Conservation (phyloP, 2,888 invertebrate species). For the Andricus curvator region DNA sequence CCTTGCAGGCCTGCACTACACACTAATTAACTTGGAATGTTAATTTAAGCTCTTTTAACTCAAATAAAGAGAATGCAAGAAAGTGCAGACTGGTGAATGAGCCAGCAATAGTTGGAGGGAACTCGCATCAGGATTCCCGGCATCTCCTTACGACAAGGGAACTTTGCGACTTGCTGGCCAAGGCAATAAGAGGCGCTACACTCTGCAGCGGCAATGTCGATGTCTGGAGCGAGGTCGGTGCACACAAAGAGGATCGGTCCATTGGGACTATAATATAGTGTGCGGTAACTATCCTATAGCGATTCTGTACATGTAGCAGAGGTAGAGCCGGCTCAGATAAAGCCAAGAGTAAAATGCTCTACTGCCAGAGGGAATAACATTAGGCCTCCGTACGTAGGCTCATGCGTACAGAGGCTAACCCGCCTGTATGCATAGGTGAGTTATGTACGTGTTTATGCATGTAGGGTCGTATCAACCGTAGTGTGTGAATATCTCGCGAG, state of each 20-base stretch:
- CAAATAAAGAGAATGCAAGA: background rate
- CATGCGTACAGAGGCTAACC: slow-evolving; percentile 28
- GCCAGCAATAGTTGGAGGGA: background rate
- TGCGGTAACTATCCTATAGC: slow-evolving; percentile 37
- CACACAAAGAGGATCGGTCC: slow-evolving; percentile 51
- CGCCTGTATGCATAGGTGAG: slow-evolving; percentile 34
- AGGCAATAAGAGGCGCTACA: slow-evolving; percentile 15
- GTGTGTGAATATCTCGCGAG: background rate
- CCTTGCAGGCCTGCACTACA: background rate
- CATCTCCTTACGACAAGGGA: background rate
- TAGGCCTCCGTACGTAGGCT: slow-evolving; percentile 42
- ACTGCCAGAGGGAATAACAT: slow-evolving; percentile 50
- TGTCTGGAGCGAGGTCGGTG: slow-evolving; percentile 44
- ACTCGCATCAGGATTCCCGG: background rate
- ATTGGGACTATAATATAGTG: slow-evolving; percentile 30
- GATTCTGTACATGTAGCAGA: slow-evolving; percentile 14
- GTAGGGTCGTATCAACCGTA: slow-evolving; percentile 4
- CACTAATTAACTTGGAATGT: background rate
- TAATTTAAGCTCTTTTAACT: background rate
- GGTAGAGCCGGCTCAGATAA: slow-evolving; percentile 41
- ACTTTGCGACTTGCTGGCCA: slow-evolving; percentile 22
- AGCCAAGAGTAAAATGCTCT: slow-evolving; percentile 43
- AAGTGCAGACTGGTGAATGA: background rate
- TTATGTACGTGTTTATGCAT: slow-evolving; percentile 32
- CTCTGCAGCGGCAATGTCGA: slow-evolving; percentile 35